Conservation (phyloP, 2,113 vertebrate genomes). For the Isurus oxyrinchus region DNA sequence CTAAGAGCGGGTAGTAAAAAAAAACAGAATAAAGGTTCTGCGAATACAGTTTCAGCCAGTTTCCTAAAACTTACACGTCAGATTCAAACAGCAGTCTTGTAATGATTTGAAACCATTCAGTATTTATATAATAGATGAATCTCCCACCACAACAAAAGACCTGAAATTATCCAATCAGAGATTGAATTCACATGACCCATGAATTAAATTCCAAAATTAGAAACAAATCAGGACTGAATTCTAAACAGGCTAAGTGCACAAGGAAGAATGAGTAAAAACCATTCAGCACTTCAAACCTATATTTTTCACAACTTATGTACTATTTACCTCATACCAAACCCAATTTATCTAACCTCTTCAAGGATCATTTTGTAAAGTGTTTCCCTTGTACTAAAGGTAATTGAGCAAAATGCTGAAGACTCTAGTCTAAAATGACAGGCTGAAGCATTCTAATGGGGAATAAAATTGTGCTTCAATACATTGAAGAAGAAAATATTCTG, state of each 20-base stretch:
- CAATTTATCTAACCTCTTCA: neutral
- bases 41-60: neutral
- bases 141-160: neutral
- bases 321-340: neutral
- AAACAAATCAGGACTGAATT: neutral
- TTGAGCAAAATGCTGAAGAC: neutral
- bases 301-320: neutral
- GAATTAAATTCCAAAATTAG: conserved; percentile 21
- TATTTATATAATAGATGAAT: neutral
- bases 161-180: neutral
- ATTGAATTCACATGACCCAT: neutral
- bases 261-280: neutral
- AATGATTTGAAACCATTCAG: neutral
- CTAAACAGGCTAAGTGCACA: neutral
- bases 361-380: neutral
- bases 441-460: neutral
- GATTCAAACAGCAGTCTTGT: neutral
- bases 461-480: neutral
- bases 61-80: neutral
- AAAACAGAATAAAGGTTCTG: neutral
- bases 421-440: neutral
- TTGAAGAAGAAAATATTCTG: neutral
- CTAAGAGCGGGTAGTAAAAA: neutral
- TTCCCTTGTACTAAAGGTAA: neutral
- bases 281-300: neutral